Conservation (phyloP, 1,140 invertebrate genomes). For the Mizuhopecten yessoensis region DNA sequence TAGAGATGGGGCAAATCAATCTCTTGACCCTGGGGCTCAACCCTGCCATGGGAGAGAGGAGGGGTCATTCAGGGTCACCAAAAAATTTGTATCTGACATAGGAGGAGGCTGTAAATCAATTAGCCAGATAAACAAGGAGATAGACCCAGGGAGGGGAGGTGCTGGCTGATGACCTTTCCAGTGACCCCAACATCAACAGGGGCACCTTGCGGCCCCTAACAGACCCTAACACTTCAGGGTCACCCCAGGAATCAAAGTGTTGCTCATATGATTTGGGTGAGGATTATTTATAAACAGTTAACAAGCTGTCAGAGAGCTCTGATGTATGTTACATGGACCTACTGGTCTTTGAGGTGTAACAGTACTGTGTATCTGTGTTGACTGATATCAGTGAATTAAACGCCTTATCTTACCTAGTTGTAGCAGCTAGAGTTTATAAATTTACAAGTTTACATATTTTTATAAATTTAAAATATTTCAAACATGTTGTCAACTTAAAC, state of each 20-base stretch:
- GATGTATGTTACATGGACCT: not conserved
- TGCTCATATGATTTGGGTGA: not conserved
- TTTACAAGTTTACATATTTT: no score
- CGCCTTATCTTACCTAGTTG: no score
- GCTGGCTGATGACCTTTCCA: not conserved
- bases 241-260: slow-evolving; percentile 31
- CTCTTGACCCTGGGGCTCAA: slow-evolving; percentile 24
- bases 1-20: slow-evolving; percentile 38
- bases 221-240: slow-evolving; percentile 37
- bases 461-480: no score
- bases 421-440: no score
- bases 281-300: slow-evolving; percentile 40
- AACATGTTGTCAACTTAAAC: no score
- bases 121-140: slow-evolving; percentile 32
- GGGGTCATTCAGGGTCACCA: slow-evolving; percentile 30
- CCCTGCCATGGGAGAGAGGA: slow-evolving; percentile 13
- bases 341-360: not conserved
- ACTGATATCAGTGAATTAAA: no score
- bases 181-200: slow-evolving; percentile 24
- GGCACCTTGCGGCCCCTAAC: slow-evolving; percentile 29
- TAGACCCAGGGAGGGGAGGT: slow-evolving; percentile 20
- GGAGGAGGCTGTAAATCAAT: slow-evolving; percentile 12
- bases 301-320: not conserved
- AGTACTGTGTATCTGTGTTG: not conserved
- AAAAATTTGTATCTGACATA: slow-evolving; percentile 35